Evolutionary conservation across 2,888 invertebrate genomes (phyloP).

Genomic region (Morpho helenor): DNA sequence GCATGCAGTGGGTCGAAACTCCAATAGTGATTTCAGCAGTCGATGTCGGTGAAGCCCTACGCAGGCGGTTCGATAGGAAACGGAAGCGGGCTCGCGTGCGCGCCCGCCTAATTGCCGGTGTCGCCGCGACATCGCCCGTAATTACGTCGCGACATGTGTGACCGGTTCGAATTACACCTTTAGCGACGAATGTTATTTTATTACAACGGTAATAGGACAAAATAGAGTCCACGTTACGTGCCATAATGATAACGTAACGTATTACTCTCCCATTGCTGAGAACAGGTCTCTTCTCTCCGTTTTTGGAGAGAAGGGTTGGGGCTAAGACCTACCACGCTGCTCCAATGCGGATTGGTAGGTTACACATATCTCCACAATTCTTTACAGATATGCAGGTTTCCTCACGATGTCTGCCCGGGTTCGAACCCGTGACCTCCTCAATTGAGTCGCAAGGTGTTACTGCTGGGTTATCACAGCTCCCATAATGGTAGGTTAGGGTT

Average conservation of each 20-base stretch:
- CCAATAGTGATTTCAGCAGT: constrained; percentile 12
- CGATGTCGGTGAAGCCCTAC: constrained; percentile 48
- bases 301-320: too few species aligned
- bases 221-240: constrained; percentile 12
- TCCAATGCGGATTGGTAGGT: too few species aligned
- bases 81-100: constrained; percentile 69
- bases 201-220: constrained; percentile 16
- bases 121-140: constrained; percentile 42
- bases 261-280: too few species aligned
- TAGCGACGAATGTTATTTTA: constrained; percentile 18
- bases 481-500: too few species aligned
- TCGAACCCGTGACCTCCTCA: too few species aligned
- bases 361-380: too few species aligned
- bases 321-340: too few species aligned
- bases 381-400: too few species aligned
- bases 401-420: too few species aligned
- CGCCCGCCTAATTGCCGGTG: constrained; percentile 56
- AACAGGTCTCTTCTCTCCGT: too few species aligned
- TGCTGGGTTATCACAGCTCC: too few species aligned
- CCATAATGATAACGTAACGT: not conserved
- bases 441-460: too few species aligned
- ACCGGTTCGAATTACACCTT: constrained; percentile 40
- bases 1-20: constrained; percentile 26
- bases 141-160: constrained; percentile 49
- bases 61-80: constrained; percentile 55